A percentile compares a stretch with the other conserved stretches of the same genome.
Evolutionary conservation across 2,113 vertebrate genomes (phyloP).

Genomic region (Pampusana beccarii): DNA sequence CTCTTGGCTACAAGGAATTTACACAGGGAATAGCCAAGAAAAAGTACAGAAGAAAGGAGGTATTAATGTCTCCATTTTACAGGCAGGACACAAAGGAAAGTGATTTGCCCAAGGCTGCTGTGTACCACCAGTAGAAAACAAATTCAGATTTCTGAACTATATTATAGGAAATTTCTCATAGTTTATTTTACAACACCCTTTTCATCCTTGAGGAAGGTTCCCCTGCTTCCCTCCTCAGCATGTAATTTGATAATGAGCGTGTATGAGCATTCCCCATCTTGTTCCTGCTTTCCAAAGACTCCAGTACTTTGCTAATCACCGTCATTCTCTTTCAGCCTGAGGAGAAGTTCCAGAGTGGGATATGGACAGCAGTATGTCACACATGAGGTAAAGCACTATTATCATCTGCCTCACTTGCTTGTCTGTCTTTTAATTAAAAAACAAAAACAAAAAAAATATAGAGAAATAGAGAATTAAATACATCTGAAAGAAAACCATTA

Average conservation of each 20-base stretch:
- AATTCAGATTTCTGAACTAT: neutral
- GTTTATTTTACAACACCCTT: neutral
- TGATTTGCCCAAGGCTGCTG: neutral
- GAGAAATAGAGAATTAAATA: neutral
- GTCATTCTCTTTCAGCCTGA: neutral
- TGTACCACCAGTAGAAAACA: neutral
- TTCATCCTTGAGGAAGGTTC: neutral
- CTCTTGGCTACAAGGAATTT: neutral
- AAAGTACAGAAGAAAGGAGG: neutral
- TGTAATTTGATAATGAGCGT: neutral
- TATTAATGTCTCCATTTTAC: neutral
- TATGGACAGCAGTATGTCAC: neutral
- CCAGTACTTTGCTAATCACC: neutral
- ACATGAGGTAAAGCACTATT: neutral
- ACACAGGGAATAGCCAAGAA: neutral
- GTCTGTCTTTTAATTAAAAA: neutral
- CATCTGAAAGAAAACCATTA: neutral
- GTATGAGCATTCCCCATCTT: neutral
- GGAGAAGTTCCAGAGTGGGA: neutral
- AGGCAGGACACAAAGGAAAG: neutral
- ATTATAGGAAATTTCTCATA: neutral
- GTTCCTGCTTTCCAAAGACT: neutral
- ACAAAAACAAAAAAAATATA: no score
- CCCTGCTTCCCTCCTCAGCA: neutral
- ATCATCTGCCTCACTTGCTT: neutral